Conservation (phyloP, 2,113 vertebrate species). For the Etheostoma cragini region DNA sequence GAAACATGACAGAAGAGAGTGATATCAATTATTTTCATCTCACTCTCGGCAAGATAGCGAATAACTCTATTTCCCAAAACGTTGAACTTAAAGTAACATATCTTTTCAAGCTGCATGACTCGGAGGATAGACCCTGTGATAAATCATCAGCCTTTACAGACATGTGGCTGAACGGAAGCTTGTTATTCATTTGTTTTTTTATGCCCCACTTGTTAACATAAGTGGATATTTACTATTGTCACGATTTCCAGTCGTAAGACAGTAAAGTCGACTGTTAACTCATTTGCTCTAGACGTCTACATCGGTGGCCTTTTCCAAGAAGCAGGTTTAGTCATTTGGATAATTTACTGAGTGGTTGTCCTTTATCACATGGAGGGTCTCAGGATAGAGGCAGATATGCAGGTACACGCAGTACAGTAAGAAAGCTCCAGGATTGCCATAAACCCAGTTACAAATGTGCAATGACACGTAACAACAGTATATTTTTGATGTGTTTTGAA, state of each 20-base stretch:
- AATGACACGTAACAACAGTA: too few species aligned
- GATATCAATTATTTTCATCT: neutral
- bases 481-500: too few species aligned
- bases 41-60: neutral
- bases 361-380: too few species aligned
- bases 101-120: neutral
- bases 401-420: too few species aligned
- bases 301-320: neutral
- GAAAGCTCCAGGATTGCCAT: too few species aligned
- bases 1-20: neutral
- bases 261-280: neutral
- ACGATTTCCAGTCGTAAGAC: neutral
- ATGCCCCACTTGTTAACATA: neutral
- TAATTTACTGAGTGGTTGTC: neutral
- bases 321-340: neutral
- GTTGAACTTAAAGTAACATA: neutral
- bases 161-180: neutral
- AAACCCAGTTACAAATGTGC: too few species aligned
- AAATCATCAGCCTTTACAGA: constrained; percentile 18
- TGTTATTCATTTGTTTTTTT: constrained; percentile 34
- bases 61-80: neutral
- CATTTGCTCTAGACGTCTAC: neutral
- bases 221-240: constrained; percentile 5
- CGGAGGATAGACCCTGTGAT: neutral
- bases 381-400: too few species aligned